Evolutionary conservation across 2,888 invertebrate genomes (phyloP).

Genomic region (Habroteleia sp.): DNA sequence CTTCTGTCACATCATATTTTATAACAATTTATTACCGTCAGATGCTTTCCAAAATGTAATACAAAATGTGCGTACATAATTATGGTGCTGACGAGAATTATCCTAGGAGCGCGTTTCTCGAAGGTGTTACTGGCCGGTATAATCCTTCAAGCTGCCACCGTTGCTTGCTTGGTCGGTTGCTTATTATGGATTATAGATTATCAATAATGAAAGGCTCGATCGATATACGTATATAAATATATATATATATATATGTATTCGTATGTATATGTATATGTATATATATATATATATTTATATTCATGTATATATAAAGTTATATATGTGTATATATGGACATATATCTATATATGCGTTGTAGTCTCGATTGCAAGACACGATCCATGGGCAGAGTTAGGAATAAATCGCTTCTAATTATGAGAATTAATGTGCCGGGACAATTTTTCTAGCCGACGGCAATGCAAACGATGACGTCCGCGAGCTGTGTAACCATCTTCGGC

Average conservation of each 20-base stretch:
- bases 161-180: conserved; percentile 68
- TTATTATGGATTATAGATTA: conserved; percentile 80
- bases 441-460: conserved; percentile 68
- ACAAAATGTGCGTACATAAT: conserved; percentile 56
- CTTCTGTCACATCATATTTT: conserved; percentile 56
- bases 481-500: conserved; percentile 30
- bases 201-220: conserved; percentile 78
- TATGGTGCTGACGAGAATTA: conserved; percentile 51
- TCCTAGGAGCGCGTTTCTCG: conserved; percentile 51
- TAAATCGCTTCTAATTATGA: conserved; percentile 79
- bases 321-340: too few relatives aligned
- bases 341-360: conserved; percentile 65
- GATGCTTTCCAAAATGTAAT: conserved; percentile 58
- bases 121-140: conserved; percentile 66
- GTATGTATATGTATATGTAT: too few relatives aligned
- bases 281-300: not conserved
- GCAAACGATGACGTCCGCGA: conserved; percentile 49
- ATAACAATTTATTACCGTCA: conserved; percentile 55
- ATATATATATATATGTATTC: not conserved
- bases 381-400: conserved; percentile 66
- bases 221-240: conserved; percentile 65
- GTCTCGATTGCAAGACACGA: conserved; percentile 64
- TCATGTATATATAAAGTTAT: too few relatives aligned
- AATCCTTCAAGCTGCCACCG: conserved; percentile 77
- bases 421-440: conserved; percentile 74